phyloP scores from a whole-genome alignment of 2,113 vertebrate genomes.

The Neolamprologus fasciatus region DNA sequence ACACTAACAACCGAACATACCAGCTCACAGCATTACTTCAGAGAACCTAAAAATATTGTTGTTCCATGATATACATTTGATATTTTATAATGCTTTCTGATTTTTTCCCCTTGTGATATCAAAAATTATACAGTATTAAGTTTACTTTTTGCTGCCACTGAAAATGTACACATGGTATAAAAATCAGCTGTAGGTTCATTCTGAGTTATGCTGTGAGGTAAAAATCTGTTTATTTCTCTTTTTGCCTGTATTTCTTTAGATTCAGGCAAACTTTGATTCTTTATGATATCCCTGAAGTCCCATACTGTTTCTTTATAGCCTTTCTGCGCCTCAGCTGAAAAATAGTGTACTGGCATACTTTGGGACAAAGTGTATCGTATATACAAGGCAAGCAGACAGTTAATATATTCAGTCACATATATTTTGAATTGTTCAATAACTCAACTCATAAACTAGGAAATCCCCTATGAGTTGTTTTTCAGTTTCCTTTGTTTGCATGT shows the following conservation, averaged over 20 bases:
- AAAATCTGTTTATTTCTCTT: neutral
- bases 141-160: neutral
- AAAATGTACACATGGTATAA: neutral
- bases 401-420: neutral
- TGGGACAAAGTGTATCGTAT: neutral
- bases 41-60: fast-evolving
- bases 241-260: neutral
- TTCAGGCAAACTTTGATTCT: neutral
- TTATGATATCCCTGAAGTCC: neutral
- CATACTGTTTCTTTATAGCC: neutral
- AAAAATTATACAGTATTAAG: neutral
- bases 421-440: neutral
- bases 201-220: neutral
- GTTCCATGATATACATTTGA: neutral
- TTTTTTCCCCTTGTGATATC: neutral
- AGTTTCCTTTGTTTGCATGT: neutral
- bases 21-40: neutral
- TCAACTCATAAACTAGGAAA: neutral
- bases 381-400: neutral
- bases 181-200: neutral
- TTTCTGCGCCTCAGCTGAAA: neutral
- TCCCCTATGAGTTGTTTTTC: neutral
- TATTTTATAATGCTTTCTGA: neutral
- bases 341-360: neutral
- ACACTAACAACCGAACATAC: fast-evolving